Percentiles rank a stretch among this genome's conserved stretches.
Evolutionary conservation across 2,888 invertebrate genomes (phyloP).

Genomic region (Tillus elongatus): DNA sequence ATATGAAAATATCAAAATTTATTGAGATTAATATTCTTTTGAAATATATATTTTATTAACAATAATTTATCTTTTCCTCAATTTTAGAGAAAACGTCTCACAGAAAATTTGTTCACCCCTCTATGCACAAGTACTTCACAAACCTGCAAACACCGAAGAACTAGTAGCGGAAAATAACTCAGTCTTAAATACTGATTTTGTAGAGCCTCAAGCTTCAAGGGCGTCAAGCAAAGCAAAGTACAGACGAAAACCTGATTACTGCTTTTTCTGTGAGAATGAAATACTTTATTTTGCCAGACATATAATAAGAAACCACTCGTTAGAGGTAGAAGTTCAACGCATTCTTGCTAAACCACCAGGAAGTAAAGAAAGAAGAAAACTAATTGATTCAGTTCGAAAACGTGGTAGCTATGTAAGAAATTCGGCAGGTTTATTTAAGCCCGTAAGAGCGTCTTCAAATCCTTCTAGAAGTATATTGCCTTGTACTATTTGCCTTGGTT

Average conservation of each 20-base stretch:
- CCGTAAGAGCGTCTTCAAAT: background rate
- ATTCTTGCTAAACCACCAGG: slow-evolving; percentile 5
- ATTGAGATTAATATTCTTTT: too few relatives aligned
- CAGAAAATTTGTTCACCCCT: too few relatives aligned
- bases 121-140: too few relatives aligned
- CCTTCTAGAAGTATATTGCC: slow-evolving; percentile 7
- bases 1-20: too few relatives aligned
- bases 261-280: slow-evolving; percentile 9
- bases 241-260: slow-evolving; percentile 8
- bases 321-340: slow-evolving; percentile 1
- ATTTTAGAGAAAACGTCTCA: too few relatives aligned
- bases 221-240: too few relatives aligned
- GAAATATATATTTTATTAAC: too few relatives aligned
- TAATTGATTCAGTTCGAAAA: slow-evolving; percentile 9
- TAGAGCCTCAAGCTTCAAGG: too few relatives aligned
- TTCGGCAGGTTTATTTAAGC: slow-evolving; percentile 1
- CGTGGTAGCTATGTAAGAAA: slow-evolving; percentile 10
- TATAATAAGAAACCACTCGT: slow-evolving; percentile 8
- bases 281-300: slow-evolving; percentile 10
- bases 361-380: slow-evolving; percentile 9
- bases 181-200: too few relatives aligned
- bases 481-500: slow-evolving; percentile 11
- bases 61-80: too few relatives aligned
- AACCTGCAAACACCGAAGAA: too few relatives aligned
- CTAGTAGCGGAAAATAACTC: too few relatives aligned